These are phyloP conservation scores for Smutsia temminckii DNA, from an alignment of 2,797 vertebrate genomes.

Conservation along the genomic window DNA sequence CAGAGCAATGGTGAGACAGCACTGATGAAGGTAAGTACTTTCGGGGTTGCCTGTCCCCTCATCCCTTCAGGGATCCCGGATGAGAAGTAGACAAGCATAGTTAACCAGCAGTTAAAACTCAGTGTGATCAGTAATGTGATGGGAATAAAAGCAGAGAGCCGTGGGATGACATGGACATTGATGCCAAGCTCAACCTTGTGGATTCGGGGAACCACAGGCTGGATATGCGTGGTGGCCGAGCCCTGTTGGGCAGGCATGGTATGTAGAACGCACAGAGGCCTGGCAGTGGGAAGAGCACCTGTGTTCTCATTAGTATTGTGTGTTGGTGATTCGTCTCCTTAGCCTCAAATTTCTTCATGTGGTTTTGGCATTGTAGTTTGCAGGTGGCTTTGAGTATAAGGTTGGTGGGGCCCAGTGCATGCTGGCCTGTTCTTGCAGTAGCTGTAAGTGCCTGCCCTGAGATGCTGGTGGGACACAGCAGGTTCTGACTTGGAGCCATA, in stretches of 20 bases:
- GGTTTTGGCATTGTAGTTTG: neutral
- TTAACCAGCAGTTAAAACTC: neutral
- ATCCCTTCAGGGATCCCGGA: neutral
- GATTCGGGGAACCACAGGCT: neutral
- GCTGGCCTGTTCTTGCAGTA: neutral
- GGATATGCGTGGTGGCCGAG: too few relatives aligned
- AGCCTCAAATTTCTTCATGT: neutral
- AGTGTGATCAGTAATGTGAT: fast-evolving
- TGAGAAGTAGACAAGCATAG: neutral
- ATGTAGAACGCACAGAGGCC: neutral
- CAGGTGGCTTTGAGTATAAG: neutral
- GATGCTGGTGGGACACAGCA: neutral
- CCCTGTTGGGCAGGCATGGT: neutral
- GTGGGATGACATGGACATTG: neutral
- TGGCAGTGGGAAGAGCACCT: neutral
- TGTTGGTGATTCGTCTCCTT: neutral
- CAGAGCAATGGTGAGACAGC: conserved; percentile 95
- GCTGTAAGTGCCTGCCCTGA: neutral
- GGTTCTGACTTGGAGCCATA: neutral
- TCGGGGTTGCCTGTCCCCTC: neutral
- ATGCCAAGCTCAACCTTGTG: neutral
- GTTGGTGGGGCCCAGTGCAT: neutral
- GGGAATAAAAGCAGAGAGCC: neutral
- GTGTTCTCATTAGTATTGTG: neutral
- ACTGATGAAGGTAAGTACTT: conserved; percentile 94